These are phyloP conservation scores for Glaucidium brasilianum DNA, from an alignment of 2,113 vertebrate species.

Conservation along the genomic window DNA sequence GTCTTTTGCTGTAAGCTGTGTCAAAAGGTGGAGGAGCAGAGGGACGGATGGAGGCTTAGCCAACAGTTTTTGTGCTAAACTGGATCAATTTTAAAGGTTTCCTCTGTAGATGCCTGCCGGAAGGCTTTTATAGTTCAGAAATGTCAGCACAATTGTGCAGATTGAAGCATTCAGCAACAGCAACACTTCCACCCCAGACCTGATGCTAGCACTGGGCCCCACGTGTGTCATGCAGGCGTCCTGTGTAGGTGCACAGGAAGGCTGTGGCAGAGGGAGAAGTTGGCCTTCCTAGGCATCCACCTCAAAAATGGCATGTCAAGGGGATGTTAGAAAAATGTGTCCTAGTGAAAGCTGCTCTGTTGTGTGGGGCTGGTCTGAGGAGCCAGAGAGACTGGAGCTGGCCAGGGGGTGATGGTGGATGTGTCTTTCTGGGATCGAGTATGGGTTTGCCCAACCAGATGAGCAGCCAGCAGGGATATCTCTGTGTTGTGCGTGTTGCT, in stretches of 20 bases:
- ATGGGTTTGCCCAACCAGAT: not conserved
- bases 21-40: constrained; percentile 26
- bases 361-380: not conserved
- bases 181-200: not conserved
- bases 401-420: not conserved
- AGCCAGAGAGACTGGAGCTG: not conserved
- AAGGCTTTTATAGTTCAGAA: constrained; percentile 54
- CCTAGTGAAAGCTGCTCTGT: rapidly evolving
- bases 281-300: not conserved
- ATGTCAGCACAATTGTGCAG: constrained; percentile 44
- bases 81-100: constrained; percentile 68
- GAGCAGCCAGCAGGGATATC: not conserved
- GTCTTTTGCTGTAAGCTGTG: constrained; percentile 49
- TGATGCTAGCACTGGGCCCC: not conserved
- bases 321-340: rapidly evolving
- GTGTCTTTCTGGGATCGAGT: not conserved
- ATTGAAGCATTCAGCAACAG: constrained; percentile 9
- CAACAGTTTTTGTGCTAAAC: constrained; percentile 51
- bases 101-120: not conserved
- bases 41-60: not conserved
- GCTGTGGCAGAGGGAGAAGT: not conserved
- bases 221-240: rapidly evolving
- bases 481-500: not conserved
- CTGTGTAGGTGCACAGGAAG: not conserved
- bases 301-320: not conserved